phyloP scores from a whole-genome alignment of 2,888 invertebrate genomes.

The Dasysyrphus tricinctus region DNA sequence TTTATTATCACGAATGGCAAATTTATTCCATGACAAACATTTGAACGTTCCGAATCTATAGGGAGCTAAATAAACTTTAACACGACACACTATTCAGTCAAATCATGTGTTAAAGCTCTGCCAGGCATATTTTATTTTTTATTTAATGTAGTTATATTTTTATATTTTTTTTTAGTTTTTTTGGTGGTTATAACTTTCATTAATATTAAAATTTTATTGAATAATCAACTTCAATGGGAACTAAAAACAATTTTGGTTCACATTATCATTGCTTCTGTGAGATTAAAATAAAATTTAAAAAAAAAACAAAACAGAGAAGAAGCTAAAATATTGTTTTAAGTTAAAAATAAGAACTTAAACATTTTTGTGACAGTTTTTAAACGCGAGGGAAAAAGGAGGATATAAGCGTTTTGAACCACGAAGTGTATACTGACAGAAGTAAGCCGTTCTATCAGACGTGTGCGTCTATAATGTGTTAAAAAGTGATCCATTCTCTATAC shows the following conservation, averaged over 20 bases:
- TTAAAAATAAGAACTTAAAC: too few species aligned
- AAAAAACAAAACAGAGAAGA: background rate
- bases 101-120: constrained; percentile 26
- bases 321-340: background rate
- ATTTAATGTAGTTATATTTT: too few species aligned
- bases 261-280: background rate
- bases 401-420: too few species aligned
- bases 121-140: constrained; percentile 5
- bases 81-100: constrained; percentile 10
- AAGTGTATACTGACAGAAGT: too few species aligned
- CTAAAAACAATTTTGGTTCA: background rate
- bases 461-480: too few species aligned
- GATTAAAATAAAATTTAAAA: background rate
- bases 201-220: constrained; percentile 10
- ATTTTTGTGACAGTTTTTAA: too few species aligned
- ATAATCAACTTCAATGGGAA: background rate
- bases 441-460: too few species aligned
- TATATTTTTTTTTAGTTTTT: background rate
- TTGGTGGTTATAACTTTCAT: background rate
- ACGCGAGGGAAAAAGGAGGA: too few species aligned
- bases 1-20: constrained; percentile 60
- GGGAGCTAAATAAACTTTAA: constrained; percentile 17
- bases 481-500: too few species aligned
- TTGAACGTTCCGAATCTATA: constrained; percentile 18
- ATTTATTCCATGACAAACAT: constrained; percentile 45